Conservation (phyloP, 2,888 invertebrate species). For the Acanthacorydalis orientalis region DNA sequence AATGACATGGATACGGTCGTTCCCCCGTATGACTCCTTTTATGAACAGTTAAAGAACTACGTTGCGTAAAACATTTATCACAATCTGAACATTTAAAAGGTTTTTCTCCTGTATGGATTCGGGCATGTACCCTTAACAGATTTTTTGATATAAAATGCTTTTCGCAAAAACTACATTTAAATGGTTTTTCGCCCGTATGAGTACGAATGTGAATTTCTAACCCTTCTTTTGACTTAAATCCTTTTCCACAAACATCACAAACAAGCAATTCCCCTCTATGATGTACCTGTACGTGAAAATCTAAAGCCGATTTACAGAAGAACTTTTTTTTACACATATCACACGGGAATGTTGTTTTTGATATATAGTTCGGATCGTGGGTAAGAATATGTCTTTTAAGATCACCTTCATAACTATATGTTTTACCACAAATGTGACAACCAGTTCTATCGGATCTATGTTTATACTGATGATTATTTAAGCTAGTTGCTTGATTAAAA, state of each 20-base stretch:
- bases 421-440: constrained; percentile 7
- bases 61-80: constrained; percentile 35
- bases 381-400: constrained; percentile 9
- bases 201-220: constrained; percentile 19
- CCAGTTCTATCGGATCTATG: constrained; percentile 6
- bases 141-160: constrained; percentile 24
- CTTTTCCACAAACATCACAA: constrained; percentile 17
- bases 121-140: constrained; percentile 30
- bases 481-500: neutral
- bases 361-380: constrained; percentile 8
- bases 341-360: constrained; percentile 4
- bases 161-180: constrained; percentile 19
- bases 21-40: constrained; percentile 35
- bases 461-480: constrained; percentile 4
- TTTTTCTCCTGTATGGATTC: constrained; percentile 33
- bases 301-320: constrained; percentile 1
- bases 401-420: constrained; percentile 13
- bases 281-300: neutral
- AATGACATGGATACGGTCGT: constrained; percentile 30
- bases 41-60: constrained; percentile 31
- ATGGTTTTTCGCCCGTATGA: constrained; percentile 14
- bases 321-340: constrained; percentile 10
- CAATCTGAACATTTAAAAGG: constrained; percentile 36
- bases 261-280: constrained; percentile 7
- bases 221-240: constrained; percentile 9